These are phyloP conservation scores for Smutsia temminckii DNA, from an alignment of 2,797 vertebrate species.

Conservation along the genomic window DNA sequence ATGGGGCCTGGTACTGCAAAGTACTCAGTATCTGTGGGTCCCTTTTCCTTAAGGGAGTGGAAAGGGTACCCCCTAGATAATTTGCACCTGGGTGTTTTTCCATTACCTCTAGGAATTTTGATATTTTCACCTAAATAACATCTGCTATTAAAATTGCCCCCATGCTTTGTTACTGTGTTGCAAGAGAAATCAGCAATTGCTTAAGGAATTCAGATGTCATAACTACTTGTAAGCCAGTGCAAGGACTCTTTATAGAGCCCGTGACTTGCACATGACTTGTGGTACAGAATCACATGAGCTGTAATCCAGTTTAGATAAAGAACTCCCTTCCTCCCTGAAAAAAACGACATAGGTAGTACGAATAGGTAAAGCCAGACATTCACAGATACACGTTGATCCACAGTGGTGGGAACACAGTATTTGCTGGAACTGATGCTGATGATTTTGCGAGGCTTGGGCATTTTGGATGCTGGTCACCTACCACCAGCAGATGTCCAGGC, in stretches of 20 bases:
- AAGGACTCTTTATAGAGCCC: conserved; percentile 1
- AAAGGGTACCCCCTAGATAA: background rate
- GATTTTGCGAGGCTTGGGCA: background rate
- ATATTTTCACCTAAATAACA: conserved; percentile 31
- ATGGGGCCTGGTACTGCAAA: background rate
- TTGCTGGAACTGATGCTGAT: background rate
- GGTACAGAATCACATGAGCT: background rate
- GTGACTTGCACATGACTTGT: background rate
- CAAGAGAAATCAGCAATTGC: background rate
- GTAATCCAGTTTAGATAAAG: conserved; percentile 44
- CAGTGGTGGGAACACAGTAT: background rate
- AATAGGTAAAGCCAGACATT: background rate
- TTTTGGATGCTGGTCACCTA: too few relatives aligned
- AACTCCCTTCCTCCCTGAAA: background rate
- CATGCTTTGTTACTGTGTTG: background rate
- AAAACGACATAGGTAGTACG: background rate
- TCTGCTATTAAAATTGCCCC: background rate
- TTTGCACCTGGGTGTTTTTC: background rate
- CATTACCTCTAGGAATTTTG: background rate
- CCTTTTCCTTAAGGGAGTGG: background rate
- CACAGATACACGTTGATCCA: background rate
- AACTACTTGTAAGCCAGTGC: background rate
- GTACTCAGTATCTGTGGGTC: background rate
- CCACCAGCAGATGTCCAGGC: too few relatives aligned
- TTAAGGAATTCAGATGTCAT: background rate